phyloP scores from a whole-genome alignment of 2,797 vertebrate species.

The Sebastes kiyomatsui region DNA sequence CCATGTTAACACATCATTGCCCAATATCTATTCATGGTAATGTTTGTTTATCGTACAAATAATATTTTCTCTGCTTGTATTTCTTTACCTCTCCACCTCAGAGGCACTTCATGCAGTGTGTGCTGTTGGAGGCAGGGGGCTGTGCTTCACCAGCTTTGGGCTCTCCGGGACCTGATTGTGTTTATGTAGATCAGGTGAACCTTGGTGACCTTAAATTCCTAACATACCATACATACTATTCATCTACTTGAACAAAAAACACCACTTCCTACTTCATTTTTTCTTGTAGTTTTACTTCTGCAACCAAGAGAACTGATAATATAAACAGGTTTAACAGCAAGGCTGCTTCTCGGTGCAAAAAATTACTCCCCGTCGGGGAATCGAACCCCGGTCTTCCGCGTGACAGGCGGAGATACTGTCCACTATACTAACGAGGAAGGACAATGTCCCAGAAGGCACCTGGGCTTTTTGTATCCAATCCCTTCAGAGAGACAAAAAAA shows the following conservation, averaged over 20 bases:
- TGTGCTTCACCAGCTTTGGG: conserved; percentile 87
- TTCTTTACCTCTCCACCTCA: conserved; percentile 59
- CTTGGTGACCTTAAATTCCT: background rate
- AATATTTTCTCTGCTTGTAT: background rate
- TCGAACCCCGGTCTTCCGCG: conserved; percentile 39
- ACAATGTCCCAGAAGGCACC: rapidly evolving
- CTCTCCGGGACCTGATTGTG: conserved; percentile 91
- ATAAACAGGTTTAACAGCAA: background rate
- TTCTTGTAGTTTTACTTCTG: background rate
- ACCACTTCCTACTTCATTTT: background rate
- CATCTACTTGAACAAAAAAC: background rate
- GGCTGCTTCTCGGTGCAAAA: background rate
- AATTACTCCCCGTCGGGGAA: conserved; percentile 26
- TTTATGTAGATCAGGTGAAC: conserved; percentile 92
- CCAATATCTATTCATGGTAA: background rate
- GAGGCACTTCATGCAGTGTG: conserved; percentile 93
- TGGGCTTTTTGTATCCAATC: rapidly evolving
- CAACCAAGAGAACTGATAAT: background rate
- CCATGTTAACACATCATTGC: background rate
- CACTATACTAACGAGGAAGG: conserved; percentile 30
- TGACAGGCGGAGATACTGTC: conserved; percentile 33
- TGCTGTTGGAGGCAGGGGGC: conserved; percentile 92
- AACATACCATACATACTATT: background rate
- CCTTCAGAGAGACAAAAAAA: rapidly evolving
- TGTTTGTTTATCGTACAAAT: background rate